These are phyloP conservation scores for Pseudoatta argentina DNA, from an alignment of 1,140 invertebrate species.

Conservation along the genomic window DNA sequence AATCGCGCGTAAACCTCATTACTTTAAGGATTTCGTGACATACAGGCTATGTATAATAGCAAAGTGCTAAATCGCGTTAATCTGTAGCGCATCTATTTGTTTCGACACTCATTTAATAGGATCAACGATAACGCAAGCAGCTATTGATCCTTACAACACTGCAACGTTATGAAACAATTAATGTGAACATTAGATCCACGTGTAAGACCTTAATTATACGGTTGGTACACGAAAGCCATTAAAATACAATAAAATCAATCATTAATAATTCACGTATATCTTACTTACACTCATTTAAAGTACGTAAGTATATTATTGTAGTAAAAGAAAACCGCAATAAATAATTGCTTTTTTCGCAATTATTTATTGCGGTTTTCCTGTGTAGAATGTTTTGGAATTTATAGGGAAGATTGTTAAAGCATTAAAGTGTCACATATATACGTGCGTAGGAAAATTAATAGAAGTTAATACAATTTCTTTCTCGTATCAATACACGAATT, in stretches of 20 bases:
- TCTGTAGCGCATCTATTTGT: constrained; percentile 26
- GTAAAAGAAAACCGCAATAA: neutral
- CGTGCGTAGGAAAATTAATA: neutral
- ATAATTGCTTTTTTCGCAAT: neutral
- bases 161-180: constrained; percentile 45
- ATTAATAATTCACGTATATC: constrained; percentile 4
- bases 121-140: constrained; percentile 29
- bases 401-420: neutral
- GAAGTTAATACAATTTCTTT: constrained; percentile 10
- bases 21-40: neutral
- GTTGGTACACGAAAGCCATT: neutral
- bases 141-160: constrained; percentile 26
- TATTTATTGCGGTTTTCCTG: neutral
- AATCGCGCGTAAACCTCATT: neutral
- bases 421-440: neutral
- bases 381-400: neutral
- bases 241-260: constrained; percentile 15
- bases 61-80: constrained; percentile 40
- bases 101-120: constrained; percentile 25
- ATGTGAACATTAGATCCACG: constrained; percentile 1
- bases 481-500: neutral
- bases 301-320: neutral
- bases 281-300: neutral
- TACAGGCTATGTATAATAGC: neutral
- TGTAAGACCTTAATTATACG: constrained; percentile 6